These are phyloP conservation scores for Petrolisthes cinctipes DNA, from an alignment of 2,888 invertebrate genomes.

Conservation along the genomic window DNA sequence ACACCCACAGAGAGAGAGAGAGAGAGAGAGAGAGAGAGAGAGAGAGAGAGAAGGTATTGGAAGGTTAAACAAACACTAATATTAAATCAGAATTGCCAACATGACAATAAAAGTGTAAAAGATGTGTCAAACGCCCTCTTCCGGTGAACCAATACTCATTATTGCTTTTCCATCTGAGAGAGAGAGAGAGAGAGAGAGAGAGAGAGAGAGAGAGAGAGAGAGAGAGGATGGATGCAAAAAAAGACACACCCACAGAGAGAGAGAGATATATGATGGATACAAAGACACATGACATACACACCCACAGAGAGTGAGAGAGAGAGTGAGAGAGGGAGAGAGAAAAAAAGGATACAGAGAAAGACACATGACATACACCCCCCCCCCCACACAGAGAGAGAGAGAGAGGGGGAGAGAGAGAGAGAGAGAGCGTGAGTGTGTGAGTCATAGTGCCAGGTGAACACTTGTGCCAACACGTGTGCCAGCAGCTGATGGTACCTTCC, in stretches of 20 bases:
- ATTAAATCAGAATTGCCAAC: no score
- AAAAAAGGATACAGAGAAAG: background rate
- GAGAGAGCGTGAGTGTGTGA: background rate
- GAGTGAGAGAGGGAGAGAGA: background rate
- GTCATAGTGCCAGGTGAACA: background rate
- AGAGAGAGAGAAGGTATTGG: background rate
- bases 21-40: background rate
- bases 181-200: background rate
- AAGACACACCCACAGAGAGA: background rate
- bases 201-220: background rate
- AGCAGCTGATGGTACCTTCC: background rate
- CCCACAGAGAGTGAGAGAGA: conserved; percentile 10
- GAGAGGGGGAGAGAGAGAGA: background rate
- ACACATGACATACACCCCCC: background rate
- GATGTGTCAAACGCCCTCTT: background rate
- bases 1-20: background rate
- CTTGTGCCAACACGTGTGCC: background rate
- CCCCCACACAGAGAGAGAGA: background rate
- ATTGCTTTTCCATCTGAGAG: background rate
- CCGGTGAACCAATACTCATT: no score
- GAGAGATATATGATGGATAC: background rate
- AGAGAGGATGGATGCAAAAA: background rate
- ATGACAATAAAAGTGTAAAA: background rate
- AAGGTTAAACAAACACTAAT: background rate
- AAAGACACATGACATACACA: background rate